Percentiles rank a stretch among this genome's conserved stretches.
phyloP scores from a whole-genome alignment of 2,113 vertebrate genomes.

The Pteronura brasiliensis region DNA sequence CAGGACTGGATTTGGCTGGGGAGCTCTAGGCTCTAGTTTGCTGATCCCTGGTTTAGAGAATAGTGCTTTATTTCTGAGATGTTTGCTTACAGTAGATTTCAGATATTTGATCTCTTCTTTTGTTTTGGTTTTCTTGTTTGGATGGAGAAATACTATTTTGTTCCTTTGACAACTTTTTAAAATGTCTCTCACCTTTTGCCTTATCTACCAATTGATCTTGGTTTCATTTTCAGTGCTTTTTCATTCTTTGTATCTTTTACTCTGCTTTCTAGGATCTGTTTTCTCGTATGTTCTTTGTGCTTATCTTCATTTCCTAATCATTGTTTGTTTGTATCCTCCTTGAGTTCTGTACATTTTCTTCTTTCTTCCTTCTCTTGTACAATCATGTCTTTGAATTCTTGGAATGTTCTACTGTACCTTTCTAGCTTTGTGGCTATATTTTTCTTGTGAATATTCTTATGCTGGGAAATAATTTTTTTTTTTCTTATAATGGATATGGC shows the following conservation, averaged over 20 bases:
- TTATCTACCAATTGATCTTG: background rate
- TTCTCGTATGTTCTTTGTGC: background rate
- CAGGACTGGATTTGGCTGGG: background rate
- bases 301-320: background rate
- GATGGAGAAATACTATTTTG: background rate
- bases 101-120: background rate
- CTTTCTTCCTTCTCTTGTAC: background rate
- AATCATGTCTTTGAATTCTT: background rate
- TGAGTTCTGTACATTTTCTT: background rate
- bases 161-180: background rate
- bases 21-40: background rate
- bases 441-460: conserved; percentile 32
- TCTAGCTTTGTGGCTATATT: background rate
- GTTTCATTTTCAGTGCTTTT: background rate
- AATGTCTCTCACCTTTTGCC: background rate
- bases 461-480: background rate
- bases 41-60: background rate
- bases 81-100: background rate
- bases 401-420: background rate
- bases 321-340: background rate
- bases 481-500: background rate
- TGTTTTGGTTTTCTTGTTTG: background rate
- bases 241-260: background rate
- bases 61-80: background rate
- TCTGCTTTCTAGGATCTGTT: background rate